phyloP scores from a whole-genome alignment of 2,797 vertebrate genomes.

The Poecilia wingei region DNA sequence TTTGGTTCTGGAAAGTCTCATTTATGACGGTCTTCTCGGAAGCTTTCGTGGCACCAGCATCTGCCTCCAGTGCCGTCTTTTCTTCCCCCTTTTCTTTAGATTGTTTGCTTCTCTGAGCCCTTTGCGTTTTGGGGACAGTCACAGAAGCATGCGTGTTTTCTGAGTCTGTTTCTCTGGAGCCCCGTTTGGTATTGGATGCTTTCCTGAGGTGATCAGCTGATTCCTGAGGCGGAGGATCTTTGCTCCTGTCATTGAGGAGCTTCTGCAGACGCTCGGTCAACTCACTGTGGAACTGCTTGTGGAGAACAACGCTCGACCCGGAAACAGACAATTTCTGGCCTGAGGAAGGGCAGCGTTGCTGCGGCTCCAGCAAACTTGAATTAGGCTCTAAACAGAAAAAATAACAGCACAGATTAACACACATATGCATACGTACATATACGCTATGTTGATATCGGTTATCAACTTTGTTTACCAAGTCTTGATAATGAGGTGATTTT shows the following conservation, averaged over 20 bases:
- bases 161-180: slow-evolving; percentile 17
- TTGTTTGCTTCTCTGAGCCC: slow-evolving; percentile 8
- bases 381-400: slow-evolving; percentile 31
- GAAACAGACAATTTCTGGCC: slow-evolving; percentile 32
- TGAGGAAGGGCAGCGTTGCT: slow-evolving; percentile 21
- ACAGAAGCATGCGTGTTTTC: neutral
- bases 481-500: slow-evolving; percentile 45
- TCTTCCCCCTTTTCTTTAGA: slow-evolving; percentile 32
- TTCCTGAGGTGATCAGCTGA: slow-evolving; percentile 7
- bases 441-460: neutral
- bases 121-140: slow-evolving; percentile 26
- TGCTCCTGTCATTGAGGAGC: slow-evolving; percentile 53
- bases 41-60: slow-evolving; percentile 19
- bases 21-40: slow-evolving; percentile 26
- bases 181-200: slow-evolving; percentile 4
- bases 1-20: slow-evolving; percentile 40
- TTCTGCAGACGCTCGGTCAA: slow-evolving; percentile 68
- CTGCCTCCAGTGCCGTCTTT: slow-evolving; percentile 11
- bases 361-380: slow-evolving; percentile 22
- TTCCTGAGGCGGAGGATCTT: slow-evolving; percentile 26
- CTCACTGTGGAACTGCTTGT: slow-evolving; percentile 66
- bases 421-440: neutral
- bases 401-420: neutral
- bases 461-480: slow-evolving; percentile 54
- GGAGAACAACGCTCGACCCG: slow-evolving; percentile 41